phyloP scores from a whole-genome alignment of 1,140 invertebrate species.

The Melanaphis sacchari region DNA sequence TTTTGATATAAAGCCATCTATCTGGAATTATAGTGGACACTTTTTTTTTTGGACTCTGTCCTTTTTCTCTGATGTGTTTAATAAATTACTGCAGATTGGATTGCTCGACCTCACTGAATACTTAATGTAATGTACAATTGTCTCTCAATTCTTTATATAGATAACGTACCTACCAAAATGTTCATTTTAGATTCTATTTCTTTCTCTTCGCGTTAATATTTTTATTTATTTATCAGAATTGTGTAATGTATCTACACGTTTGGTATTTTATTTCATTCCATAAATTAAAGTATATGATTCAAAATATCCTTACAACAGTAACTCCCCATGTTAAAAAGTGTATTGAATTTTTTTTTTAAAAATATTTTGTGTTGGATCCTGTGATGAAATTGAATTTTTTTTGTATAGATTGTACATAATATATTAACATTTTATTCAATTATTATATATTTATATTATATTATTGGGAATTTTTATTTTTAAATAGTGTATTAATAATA shows the following conservation, averaged over 20 bases:
- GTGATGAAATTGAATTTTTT: too few species aligned
- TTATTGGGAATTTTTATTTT: neutral
- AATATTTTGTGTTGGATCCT: too few species aligned
- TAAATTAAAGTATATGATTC: neutral
- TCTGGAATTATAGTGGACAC: constrained; percentile 18
- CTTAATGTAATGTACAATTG: constrained; percentile 32
- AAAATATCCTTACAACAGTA: neutral
- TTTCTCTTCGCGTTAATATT: neutral
- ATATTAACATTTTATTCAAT: too few species aligned
- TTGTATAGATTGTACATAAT: too few species aligned
- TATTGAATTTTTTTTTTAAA: neutral
- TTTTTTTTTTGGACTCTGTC: neutral
- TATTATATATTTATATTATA: neutral
- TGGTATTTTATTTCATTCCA: neutral
- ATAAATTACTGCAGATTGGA: constrained; percentile 33
- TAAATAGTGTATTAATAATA: neutral
- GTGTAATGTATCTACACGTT: neutral
- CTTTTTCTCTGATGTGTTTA: constrained; percentile 28
- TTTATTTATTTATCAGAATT: neutral
- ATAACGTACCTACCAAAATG: neutral
- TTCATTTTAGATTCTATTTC: neutral
- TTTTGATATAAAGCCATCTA: constrained; percentile 17
- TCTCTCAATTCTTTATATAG: neutral
- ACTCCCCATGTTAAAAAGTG: neutral
- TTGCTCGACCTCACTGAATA: constrained; percentile 30